These are phyloP conservation scores for Drosophila arawakana DNA, from an alignment of 1,140 invertebrate species.

Conservation along the genomic window DNA sequence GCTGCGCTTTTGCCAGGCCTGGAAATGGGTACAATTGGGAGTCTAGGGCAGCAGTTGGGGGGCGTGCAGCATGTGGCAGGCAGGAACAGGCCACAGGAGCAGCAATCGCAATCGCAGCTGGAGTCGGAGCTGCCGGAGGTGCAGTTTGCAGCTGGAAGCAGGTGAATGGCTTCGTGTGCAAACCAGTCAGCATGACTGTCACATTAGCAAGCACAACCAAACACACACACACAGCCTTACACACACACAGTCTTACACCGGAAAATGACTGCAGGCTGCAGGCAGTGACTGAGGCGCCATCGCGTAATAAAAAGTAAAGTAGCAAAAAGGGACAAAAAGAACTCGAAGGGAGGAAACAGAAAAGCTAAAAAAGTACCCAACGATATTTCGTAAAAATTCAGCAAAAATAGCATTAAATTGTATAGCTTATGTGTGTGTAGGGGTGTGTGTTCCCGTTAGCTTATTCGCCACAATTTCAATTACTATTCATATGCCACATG, in stretches of 20 bases:
- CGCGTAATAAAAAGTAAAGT: constrained; percentile 72
- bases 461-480: constrained; percentile 50
- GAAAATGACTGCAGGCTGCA: constrained; percentile 73
- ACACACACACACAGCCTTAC: constrained; percentile 30
- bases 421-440: constrained; percentile 27
- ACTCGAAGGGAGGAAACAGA: not conserved
- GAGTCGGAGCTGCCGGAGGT: constrained; percentile 10
- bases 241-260: constrained; percentile 16
- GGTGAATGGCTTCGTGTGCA: constrained; percentile 67
- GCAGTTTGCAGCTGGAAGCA: constrained; percentile 2
- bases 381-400: constrained; percentile 4
- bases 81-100: constrained; percentile 18
- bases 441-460: constrained; percentile 29
- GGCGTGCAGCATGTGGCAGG: constrained; percentile 15
- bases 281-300: constrained; percentile 69
- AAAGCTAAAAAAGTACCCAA: constrained; percentile 9
- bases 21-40: constrained; percentile 11
- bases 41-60: not conserved
- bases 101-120: constrained; percentile 8
- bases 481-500: constrained; percentile 28
- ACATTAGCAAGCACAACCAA: constrained; percentile 66
- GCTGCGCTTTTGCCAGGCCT: constrained; percentile 69
- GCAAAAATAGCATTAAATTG: constrained; percentile 55
- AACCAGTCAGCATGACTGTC: constrained; percentile 80
- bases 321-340: constrained; percentile 29